A percentile compares a stretch with the other conserved stretches of the same genome.
Conservation (phyloP, 2,888 invertebrate species). For the Cotesia congregata region DNA sequence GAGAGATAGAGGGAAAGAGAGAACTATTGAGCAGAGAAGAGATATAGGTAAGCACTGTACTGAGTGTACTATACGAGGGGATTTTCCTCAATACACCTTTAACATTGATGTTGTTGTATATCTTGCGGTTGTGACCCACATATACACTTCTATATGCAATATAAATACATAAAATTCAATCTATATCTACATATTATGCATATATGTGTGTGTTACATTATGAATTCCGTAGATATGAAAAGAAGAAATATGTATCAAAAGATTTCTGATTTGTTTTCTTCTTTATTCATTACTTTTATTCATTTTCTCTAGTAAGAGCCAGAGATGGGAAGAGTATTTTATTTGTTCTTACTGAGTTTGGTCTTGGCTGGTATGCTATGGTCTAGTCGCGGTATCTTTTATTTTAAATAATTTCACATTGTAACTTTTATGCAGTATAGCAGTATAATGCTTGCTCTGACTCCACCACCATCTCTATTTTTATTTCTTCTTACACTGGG, state of each 20-base stretch:
- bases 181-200: background rate
- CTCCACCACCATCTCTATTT: no score
- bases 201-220: background rate
- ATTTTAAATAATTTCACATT: background rate
- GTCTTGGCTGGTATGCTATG: background rate
- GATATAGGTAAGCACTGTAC: background rate
- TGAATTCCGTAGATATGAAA: slow-evolving; percentile 19
- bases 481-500: no score
- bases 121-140: slow-evolving; percentile 45
- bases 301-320: no score
- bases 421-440: background rate
- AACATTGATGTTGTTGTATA: slow-evolving; percentile 36
- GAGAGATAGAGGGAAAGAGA: slow-evolving; percentile 26
- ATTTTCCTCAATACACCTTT: slow-evolving; percentile 41
- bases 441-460: background rate
- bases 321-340: no score
- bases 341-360: no score
- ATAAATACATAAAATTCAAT: background rate
- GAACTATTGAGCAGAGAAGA: background rate
- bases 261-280: background rate
- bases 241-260: background rate
- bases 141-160: slow-evolving; percentile 32
- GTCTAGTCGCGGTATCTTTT: background rate
- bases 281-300: no score
- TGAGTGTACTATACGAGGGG: slow-evolving; percentile 24